Evolutionary conservation across 1,140 invertebrate genomes (phyloP), one percentile per base, ranked within the genome.

Genomic region (Drosophila arawakana): DNA sequence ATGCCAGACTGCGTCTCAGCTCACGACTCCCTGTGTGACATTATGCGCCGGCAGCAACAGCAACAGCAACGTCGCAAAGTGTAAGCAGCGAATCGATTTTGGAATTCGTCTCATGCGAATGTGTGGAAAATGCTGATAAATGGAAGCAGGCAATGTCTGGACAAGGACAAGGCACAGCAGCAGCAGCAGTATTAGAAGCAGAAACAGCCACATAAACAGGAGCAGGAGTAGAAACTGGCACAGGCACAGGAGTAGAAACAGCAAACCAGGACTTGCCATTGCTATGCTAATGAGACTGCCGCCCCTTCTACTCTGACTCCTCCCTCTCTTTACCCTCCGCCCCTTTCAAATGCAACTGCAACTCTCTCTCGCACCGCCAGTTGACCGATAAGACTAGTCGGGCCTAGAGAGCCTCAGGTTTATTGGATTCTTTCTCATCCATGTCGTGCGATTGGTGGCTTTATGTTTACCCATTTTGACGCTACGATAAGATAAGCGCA

Each of bases 91-190:
- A 89, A 88, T 88, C 84, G 84, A 88, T 88, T 88, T 88, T 83
- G 74, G 75, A 89, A 88, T 88, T 88, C 84, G 84, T 88, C 85
- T 89, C 84, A 71, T 76, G 77, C 74, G 84, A 84, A 71, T 88
- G 84, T 89, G 84, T 89, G 84, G 84, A 89, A 88, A 88, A 88
- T 81, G 84, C 80, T 88, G 84, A 88, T 88, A 88, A 88, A 88
- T 88, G 84, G 78, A 57, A 43, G 59, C 71, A 54, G 13, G n/a
- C 47, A 41, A 13, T n/a, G 30, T 18, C 49, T 39, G 37, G 49
- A 39, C 61, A 54, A 34, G 46, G 25, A 39, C 46, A 35, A 61
- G 46, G 3, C 9, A 15, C 43, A 55, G 41, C 1, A 34, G 18
- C 59, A 52, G 43, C 10, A 41, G 41, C 10, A 52, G 50, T 9